Percentiles rank a stretch among this genome's conserved stretches.
phyloP scores from a whole-genome alignment of 2,113 vertebrate species.

The Dipodomys stephensi region DNA sequence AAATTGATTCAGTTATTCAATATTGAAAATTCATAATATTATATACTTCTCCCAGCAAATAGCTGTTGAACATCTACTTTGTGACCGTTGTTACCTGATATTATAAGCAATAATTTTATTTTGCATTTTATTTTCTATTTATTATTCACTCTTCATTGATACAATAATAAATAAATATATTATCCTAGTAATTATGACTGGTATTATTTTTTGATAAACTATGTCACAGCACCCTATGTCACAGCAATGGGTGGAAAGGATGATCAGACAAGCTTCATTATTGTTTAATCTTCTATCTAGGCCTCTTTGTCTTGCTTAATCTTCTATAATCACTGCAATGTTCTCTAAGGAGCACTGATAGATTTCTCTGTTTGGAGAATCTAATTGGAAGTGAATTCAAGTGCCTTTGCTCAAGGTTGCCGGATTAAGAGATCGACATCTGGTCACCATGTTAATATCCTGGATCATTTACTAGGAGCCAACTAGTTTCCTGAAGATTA shows the following conservation, averaged over 20 bases:
- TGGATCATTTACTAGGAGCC: background rate
- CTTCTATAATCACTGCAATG: background rate
- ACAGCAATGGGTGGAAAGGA: background rate
- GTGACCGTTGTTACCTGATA: background rate
- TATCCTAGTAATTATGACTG: background rate
- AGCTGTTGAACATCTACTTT: background rate
- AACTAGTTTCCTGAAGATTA: background rate
- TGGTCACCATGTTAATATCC: background rate
- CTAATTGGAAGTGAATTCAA: background rate
- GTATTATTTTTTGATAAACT: background rate
- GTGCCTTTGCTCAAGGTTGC: background rate
- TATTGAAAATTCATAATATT: background rate
- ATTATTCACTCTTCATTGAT: background rate
- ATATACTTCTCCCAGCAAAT: background rate
- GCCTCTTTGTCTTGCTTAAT: background rate
- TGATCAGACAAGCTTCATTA: background rate
- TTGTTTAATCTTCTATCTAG: background rate
- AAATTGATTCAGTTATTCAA: background rate
- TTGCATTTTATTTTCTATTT: no score
- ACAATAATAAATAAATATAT: background rate
- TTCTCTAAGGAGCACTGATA: background rate
- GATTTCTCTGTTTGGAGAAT: background rate
- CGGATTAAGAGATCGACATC: background rate
- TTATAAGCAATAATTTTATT: background rate
- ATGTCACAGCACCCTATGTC: background rate